Percentiles rank a stretch among this genome's conserved stretches.
Conservation (phyloP, 2,113 vertebrate genomes). For the Tichodroma muraria region DNA sequence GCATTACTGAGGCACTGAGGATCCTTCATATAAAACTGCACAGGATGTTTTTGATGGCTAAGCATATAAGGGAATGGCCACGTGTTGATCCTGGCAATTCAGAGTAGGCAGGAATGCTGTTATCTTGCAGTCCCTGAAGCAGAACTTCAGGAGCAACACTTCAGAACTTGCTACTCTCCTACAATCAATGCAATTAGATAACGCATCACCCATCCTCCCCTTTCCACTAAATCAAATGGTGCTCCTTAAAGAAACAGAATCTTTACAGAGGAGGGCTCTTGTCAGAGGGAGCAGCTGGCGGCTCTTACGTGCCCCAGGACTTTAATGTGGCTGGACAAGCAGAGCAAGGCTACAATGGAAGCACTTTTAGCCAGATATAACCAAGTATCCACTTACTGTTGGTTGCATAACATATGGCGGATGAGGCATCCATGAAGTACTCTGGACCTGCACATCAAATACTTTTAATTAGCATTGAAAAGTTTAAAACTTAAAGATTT, state of each 20-base stretch:
- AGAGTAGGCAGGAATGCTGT: background rate
- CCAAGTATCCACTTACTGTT: constrained; percentile 86
- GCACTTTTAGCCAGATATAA: constrained; percentile 51
- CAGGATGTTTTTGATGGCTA: background rate
- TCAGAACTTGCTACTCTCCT: background rate
- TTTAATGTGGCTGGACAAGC: background rate
- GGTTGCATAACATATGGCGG: constrained; percentile 99
- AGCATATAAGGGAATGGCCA: background rate
- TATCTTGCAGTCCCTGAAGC: background rate
- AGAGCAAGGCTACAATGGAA: background rate
- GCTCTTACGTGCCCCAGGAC: background rate
- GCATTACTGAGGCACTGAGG: background rate
- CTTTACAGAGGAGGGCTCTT: background rate
- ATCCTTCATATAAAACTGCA: background rate
- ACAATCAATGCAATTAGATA: background rate
- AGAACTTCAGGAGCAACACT: background rate
- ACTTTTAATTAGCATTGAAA: constrained; percentile 70
- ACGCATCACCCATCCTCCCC: background rate
- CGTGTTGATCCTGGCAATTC: background rate
- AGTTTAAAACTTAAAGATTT: constrained; percentile 19
- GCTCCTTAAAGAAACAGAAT: background rate
- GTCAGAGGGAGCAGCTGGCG: background rate
- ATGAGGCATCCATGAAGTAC: constrained; percentile 99
- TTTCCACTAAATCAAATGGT: background rate
- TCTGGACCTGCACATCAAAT: constrained; percentile 91